A percentile compares a stretch with the other conserved stretches of the same genome.
Evolutionary conservation across 1,140 invertebrate genomes (phyloP).

Genomic region (Drosophila orosa): DNA sequence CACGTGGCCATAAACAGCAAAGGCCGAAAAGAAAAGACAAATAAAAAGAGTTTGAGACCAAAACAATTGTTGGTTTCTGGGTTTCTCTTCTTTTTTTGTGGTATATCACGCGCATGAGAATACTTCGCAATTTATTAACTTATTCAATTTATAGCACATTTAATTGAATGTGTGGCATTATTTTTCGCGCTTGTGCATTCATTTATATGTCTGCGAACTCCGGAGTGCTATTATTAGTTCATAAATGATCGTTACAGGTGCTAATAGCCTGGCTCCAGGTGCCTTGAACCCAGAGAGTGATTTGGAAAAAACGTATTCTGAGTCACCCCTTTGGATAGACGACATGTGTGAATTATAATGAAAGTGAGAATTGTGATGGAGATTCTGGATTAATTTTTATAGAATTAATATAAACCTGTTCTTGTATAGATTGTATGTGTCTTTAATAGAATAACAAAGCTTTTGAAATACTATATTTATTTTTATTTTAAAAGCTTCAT

Average conservation of each 20-base stretch:
- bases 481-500: background rate
- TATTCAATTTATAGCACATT: slow-evolving; percentile 44
- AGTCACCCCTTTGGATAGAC: background rate
- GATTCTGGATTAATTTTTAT: background rate
- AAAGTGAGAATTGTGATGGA: slow-evolving; percentile 19
- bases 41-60: slow-evolving; percentile 37
- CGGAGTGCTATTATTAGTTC: slow-evolving; percentile 39
- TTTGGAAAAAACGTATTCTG: slow-evolving; percentile 5
- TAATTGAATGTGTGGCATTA: slow-evolving; percentile 40
- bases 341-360: slow-evolving; percentile 18
- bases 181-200: slow-evolving; percentile 34
- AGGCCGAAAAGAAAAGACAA: slow-evolving; percentile 29
- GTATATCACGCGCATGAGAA: slow-evolving; percentile 50
- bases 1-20: slow-evolving; percentile 34
- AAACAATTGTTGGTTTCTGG: slow-evolving; percentile 21
- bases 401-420: background rate
- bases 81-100: slow-evolving; percentile 5
- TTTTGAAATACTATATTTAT: background rate
- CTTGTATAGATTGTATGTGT: no score
- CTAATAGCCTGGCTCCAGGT: slow-evolving; percentile 41
- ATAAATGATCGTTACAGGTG: slow-evolving; percentile 37
- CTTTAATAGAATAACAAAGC: background rate
- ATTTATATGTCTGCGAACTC: slow-evolving; percentile 1
- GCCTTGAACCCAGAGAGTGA: slow-evolving; percentile 41
- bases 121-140: slow-evolving; percentile 38